phyloP scores from a whole-genome alignment of 2,888 invertebrate species.

The Eupsilia transversa region DNA sequence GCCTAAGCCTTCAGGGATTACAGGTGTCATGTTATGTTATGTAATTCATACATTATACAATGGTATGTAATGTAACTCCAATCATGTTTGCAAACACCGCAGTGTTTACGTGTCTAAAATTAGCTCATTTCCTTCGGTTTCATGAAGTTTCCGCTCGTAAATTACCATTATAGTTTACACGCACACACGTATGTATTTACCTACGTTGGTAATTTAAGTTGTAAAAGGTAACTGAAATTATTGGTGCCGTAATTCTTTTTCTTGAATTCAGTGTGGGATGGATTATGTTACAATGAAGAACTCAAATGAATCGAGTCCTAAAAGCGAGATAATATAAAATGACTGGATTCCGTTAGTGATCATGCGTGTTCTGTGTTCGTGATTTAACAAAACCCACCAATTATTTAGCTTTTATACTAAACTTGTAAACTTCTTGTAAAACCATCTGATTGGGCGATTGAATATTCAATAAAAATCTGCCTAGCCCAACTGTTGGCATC shows the following conservation, averaged over 20 bases:
- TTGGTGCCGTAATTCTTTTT: background rate
- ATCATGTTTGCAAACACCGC: background rate
- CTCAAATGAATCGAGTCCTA: background rate
- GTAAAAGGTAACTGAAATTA: background rate
- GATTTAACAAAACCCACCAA: background rate
- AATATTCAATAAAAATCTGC: too few relatives aligned
- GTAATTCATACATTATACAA: background rate
- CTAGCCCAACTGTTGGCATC: too few relatives aligned
- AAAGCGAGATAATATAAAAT: too few relatives aligned
- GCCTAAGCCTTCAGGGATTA: background rate
- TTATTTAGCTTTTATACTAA: background rate
- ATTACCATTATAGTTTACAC: constrained; percentile 27
- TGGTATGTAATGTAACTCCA: background rate
- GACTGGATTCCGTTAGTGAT: too few relatives aligned
- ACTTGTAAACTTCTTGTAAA: background rate
- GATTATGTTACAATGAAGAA: background rate
- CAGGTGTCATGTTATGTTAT: too few relatives aligned
- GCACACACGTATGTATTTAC: background rate
- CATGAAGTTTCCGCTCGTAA: constrained; percentile 22
- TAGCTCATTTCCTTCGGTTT: constrained; percentile 29
- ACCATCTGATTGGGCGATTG: background rate
- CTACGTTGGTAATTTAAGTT: background rate
- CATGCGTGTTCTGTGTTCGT: background rate
- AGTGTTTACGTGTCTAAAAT: background rate
- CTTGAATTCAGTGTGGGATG: background rate